Evolutionary conservation across 2,888 invertebrate genomes (phyloP).

Genomic region (Gortyna flavago): DNA sequence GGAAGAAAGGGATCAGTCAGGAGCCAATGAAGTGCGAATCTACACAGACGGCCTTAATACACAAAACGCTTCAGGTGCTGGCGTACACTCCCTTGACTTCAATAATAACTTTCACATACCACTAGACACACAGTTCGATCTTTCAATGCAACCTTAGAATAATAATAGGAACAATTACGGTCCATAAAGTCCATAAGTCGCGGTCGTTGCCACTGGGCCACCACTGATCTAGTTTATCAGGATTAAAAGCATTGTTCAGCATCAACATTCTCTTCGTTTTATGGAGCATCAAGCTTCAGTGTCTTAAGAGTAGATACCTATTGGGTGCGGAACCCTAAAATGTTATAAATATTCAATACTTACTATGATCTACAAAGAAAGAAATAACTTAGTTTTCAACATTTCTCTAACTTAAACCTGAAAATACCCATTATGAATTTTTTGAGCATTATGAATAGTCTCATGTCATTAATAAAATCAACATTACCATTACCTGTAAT

Average conservation of each 20-base stretch:
- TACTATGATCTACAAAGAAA: conserved; percentile 22
- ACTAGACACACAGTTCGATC: too few relatives aligned
- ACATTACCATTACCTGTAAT: conserved; percentile 22
- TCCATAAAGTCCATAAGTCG: too few relatives aligned
- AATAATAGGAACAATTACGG: too few relatives aligned
- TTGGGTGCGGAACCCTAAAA: background rate
- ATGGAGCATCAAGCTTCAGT: background rate
- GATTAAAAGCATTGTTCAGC: too few relatives aligned
- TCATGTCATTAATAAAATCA: background rate
- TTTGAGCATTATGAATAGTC: background rate
- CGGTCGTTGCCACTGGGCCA: too few relatives aligned
- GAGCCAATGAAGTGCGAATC: too few relatives aligned
- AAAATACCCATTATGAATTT: background rate
- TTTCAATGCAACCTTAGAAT: too few relatives aligned
- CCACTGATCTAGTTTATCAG: background rate
- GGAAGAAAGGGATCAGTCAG: too few relatives aligned
- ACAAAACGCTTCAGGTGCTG: too few relatives aligned
- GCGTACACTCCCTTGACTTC: too few relatives aligned
- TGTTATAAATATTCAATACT: conserved; percentile 15
- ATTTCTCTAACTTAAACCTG: background rate
- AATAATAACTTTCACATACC: too few relatives aligned
- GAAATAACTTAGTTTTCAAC: background rate
- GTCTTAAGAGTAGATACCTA: background rate
- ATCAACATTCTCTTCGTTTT: background rate
- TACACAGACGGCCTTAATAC: too few relatives aligned